Evolutionary conservation across 1,140 invertebrate genomes (phyloP).

Genomic region (Drosophila sproati): DNA sequence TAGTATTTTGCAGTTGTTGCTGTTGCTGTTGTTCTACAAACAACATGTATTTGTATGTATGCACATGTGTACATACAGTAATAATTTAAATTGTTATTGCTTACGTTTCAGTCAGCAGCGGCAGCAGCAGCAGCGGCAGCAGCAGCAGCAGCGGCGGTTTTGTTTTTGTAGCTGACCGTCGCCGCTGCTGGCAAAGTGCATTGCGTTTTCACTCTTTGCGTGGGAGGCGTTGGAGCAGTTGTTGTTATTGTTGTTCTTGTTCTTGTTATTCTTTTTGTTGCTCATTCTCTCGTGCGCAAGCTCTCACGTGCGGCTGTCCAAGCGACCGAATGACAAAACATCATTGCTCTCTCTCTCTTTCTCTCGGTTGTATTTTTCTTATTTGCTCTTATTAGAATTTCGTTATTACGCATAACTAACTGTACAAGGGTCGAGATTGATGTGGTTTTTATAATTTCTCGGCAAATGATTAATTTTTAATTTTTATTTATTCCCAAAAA

Average conservation of each 20-base stretch:
- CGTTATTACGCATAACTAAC: conserved; percentile 42
- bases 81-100: conserved; percentile 48
- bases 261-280: conserved; percentile 39
- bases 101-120: conserved; percentile 27
- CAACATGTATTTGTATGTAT: conserved; percentile 9
- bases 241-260: conserved; percentile 37
- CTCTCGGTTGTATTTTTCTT: conserved; percentile 19
- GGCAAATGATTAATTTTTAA: too few relatives aligned
- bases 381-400: conserved; percentile 39
- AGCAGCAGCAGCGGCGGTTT: conserved; percentile 34
- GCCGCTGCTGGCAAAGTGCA: conserved; percentile 60
- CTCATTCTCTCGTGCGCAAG: conserved; percentile 65
- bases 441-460: too few relatives aligned
- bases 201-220: conserved; percentile 61
- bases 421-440: too few relatives aligned
- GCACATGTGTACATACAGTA: conserved; percentile 18
- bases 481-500: too few relatives aligned
- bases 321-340: conserved; percentile 13
- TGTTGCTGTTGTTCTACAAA: conserved; percentile 52
- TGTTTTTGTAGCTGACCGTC: conserved; percentile 39
- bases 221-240: conserved; percentile 42
- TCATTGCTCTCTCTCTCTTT: conserved; percentile 14
- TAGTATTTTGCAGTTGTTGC: conserved; percentile 64
- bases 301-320: conserved; percentile 51
- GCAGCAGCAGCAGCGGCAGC: conserved; percentile 23